Base-by-base conservation (phyloP, 2,113 vertebrate genomes). In the Pangasianodon gigas region DNA sequence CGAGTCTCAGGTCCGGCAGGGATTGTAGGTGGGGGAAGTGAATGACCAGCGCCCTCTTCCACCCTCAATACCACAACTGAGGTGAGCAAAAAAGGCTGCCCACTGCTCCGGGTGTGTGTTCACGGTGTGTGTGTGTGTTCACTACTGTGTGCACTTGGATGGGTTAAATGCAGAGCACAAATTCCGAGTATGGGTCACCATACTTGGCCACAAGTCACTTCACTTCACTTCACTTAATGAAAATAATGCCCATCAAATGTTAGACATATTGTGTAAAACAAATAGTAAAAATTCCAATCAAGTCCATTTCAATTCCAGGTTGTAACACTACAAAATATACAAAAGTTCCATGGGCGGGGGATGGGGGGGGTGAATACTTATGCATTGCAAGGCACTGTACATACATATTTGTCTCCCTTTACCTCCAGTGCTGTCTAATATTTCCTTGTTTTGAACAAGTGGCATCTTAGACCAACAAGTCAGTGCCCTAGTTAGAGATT, bases 401-500 rank as follows among this genome's bases (percentile, higher is more conserved):
- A 19, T 65, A 6, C 48, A 44, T 48, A 26, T 19, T 58, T 60
- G 26, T 52, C 44, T 67, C 14, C 5, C 9, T n/a, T n/a, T 51
- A 54, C 19, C 13, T 74, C 21, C 46, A 54, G 51, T 56, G 6
- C 75, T 14, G 48, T 81, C 14, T n/a, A n/a, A 52, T 14, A 18
- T 81, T 82, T 44, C 48, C 5, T 9, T 74, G 3, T 52, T 29
- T 71, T 84, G 69, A 87, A 60, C 11, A 51, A 58, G 51, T 75
- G 52, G 51, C 51, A 58, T 79, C 44, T 71, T 80, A 82, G 71
- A 88, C 86, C 81, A 32, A 87, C 75, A 41, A 62, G 56, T 84
- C 86, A 24, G 83, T 84, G 87, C 41, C 84, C 84, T 84, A 92
- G 79, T 90, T 89, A 74, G n/a, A 87, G 56, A 67, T 75, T 83